Conservation (phyloP, 35 echinoderm and acorn worm genomes). For the Patiria miniata region DNA sequence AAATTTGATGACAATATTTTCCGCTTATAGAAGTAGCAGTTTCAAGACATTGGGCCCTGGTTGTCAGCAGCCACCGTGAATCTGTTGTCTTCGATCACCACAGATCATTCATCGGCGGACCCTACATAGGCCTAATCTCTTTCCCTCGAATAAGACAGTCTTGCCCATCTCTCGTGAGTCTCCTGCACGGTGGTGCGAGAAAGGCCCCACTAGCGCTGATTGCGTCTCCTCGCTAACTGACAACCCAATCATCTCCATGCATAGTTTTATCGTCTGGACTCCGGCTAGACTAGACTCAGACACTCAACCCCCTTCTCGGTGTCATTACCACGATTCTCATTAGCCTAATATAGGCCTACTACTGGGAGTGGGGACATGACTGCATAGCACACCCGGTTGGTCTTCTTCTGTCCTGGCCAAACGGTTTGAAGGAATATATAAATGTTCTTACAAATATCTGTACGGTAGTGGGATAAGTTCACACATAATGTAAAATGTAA, state of each 20-base stretch:
- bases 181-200: no score
- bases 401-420: neutral
- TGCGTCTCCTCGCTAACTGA: neutral
- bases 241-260: neutral
- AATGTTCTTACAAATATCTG: no score
- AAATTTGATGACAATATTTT: no score
- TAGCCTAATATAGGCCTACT: neutral
- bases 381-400: neutral
- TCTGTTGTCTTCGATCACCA: no score
- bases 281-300: neutral
- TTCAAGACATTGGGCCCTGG: no score
- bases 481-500: neutral
- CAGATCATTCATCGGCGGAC: no score
- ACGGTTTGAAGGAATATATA: neutral
- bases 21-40: no score
- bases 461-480: neutral
- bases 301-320: neutral
- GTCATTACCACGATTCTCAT: slow-evolving; percentile 7
- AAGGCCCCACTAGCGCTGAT: neutral
- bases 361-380: neutral
- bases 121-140: no score
- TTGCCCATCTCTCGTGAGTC: no score
- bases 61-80: no score
- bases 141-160: no score
- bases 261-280: neutral